Conservation (phyloP, 2,888 invertebrate genomes). For the Andrena bicolor region DNA sequence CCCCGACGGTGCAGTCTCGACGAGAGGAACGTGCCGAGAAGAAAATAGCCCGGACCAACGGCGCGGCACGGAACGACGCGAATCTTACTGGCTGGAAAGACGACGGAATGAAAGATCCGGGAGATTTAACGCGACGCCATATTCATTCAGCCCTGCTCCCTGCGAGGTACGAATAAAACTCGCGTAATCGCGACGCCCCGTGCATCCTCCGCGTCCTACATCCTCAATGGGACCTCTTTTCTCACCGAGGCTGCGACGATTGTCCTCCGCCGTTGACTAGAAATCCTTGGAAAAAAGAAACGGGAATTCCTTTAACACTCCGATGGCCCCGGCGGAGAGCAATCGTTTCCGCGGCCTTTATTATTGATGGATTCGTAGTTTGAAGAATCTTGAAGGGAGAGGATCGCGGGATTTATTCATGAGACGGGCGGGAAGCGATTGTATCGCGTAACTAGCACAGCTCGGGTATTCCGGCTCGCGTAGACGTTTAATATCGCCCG, state of each 20-base stretch:
- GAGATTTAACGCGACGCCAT: conserved; percentile 50
- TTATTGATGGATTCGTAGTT: too few relatives aligned
- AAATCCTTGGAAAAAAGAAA: too few relatives aligned
- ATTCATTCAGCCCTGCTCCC: conserved; percentile 49
- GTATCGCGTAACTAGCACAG: too few relatives aligned
- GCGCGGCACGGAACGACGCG: conserved; percentile 67
- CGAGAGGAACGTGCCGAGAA: conserved; percentile 73
- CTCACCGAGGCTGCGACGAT: background rate
- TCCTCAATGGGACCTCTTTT: conserved; percentile 2
- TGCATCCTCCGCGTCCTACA: background rate
- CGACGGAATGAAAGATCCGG: conserved; percentile 54
- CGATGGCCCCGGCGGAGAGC: too few relatives aligned
- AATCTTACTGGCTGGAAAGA: conserved; percentile 62
- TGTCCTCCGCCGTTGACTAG: too few relatives aligned
- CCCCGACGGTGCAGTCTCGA: conserved; percentile 51
- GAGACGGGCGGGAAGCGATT: too few relatives aligned
- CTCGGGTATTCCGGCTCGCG: too few relatives aligned
- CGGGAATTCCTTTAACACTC: too few relatives aligned
- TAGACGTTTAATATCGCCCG: too few relatives aligned
- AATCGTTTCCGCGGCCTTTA: too few relatives aligned
- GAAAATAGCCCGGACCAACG: conserved; percentile 78
- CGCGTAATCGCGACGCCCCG: conserved; percentile 32
- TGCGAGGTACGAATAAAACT: conserved; percentile 51
- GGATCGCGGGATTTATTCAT: too few relatives aligned
- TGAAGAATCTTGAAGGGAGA: too few relatives aligned